These are phyloP conservation scores for Silurus asotus DNA, from an alignment of 2,113 vertebrate genomes.

Conservation along the genomic window DNA sequence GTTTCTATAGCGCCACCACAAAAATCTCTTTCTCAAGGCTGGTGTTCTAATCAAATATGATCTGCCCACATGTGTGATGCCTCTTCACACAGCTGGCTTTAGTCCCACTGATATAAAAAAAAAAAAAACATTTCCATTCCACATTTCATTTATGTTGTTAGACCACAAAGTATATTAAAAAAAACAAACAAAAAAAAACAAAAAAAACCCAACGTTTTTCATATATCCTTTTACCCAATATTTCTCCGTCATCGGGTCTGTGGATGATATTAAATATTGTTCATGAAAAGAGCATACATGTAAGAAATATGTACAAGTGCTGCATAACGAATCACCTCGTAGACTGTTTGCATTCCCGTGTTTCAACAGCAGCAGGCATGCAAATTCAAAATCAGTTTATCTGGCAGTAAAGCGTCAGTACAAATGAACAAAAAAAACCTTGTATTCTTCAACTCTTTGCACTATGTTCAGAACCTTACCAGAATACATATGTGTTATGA, in stretches of 20 bases:
- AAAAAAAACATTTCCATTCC: slow-evolving; percentile 36
- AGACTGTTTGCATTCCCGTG: neutral
- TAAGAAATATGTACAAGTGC: neutral
- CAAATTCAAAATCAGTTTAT: neutral
- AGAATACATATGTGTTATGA: neutral
- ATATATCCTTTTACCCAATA: neutral
- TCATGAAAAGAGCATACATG: neutral
- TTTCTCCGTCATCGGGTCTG: neutral
- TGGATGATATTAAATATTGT: neutral
- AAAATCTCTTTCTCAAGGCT: slow-evolving; percentile 58
- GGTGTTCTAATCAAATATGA: slow-evolving; percentile 67
- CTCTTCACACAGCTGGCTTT: slow-evolving; percentile 52
- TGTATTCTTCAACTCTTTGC: neutral
- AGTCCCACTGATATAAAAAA: slow-evolving; percentile 5
- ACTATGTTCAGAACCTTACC: neutral
- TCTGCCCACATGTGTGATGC: slow-evolving; percentile 62
- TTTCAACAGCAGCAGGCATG: neutral
- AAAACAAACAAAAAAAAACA: no score
- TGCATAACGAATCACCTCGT: neutral
- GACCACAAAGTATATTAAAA: slow-evolving; percentile 37
- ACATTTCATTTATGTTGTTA: slow-evolving; percentile 46
- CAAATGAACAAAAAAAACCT: neutral
- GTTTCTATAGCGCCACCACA: slow-evolving; percentile 64
- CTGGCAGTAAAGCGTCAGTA: neutral
- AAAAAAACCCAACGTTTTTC: no score